These are phyloP conservation scores for Suillia variegata DNA, from an alignment of 2,888 invertebrate genomes.

Conservation along the genomic window DNA sequence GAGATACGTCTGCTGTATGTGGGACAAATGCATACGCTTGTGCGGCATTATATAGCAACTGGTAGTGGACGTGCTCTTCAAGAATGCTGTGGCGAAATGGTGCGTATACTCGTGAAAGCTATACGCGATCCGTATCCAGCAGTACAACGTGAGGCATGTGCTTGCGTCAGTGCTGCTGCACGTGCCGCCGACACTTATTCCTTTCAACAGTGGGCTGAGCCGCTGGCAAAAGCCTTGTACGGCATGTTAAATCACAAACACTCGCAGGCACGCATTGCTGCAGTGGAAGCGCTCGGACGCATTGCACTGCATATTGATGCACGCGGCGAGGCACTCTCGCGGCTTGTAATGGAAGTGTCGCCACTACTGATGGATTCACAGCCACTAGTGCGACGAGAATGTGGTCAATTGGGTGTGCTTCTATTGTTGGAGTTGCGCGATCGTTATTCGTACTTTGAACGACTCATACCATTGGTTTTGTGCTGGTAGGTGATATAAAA, in stretches of 20 bases:
- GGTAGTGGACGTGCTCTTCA: slow-evolving; percentile 57
- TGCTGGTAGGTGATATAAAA: slow-evolving; percentile 79
- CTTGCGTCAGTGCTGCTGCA: slow-evolving; percentile 70
- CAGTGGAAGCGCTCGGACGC: slow-evolving; percentile 74
- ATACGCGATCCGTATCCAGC: slow-evolving; percentile 79
- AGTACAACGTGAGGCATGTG: slow-evolving; percentile 79
- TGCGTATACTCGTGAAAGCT: slow-evolving; percentile 74
- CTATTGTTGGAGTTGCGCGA: slow-evolving; percentile 82
- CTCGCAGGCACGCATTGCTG: slow-evolving; percentile 76
- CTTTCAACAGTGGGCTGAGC: slow-evolving; percentile 78
- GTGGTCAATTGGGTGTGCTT: slow-evolving; percentile 75
- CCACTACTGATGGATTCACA: slow-evolving; percentile 87
- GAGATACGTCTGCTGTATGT: slow-evolving; percentile 79
- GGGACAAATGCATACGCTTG: slow-evolving; percentile 69
- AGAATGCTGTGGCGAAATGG: slow-evolving; percentile 65
- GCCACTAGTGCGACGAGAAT: slow-evolving; percentile 76
- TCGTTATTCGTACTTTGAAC: slow-evolving; percentile 88
- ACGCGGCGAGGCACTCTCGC: slow-evolving; percentile 73
- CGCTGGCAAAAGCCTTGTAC: slow-evolving; percentile 74
- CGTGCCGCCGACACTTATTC: slow-evolving; percentile 63
- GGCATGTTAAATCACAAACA: slow-evolving; percentile 81
- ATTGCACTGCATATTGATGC: slow-evolving; percentile 66
- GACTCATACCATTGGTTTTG: slow-evolving; percentile 81
- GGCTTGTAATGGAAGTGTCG: slow-evolving; percentile 79
- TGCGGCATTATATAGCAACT: slow-evolving; percentile 68